Evolutionary conservation across 2,888 invertebrate species (phyloP).

Genomic region (Mythimna albipuncta): DNA sequence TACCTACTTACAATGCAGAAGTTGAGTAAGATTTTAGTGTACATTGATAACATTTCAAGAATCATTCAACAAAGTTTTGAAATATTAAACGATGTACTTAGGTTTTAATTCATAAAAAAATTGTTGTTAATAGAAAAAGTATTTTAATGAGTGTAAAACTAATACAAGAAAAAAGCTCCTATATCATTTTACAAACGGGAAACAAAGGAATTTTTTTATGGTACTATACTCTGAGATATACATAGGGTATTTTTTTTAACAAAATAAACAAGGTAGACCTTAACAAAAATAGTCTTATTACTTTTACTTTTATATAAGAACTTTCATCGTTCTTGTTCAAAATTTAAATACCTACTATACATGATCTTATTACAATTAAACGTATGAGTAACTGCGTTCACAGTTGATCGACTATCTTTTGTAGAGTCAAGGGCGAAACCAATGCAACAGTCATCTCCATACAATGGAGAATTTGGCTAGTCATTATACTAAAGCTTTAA

Average conservation of each 20-base stretch:
- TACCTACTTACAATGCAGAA: no score
- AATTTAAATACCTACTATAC: not conserved
- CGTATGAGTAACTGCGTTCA: conserved; percentile 16
- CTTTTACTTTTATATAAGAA: no score
- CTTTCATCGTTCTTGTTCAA: not conserved
- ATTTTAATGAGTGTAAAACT: no score
- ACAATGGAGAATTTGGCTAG: conserved; percentile 37
- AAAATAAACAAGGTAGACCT: no score
- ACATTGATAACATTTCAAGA: not conserved
- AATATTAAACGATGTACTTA: no score
- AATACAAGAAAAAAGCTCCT: no score
- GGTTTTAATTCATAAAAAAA: no score
- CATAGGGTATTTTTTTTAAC: no score
- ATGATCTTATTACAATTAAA: conserved; percentile 34
- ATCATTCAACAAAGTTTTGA: not conserved
- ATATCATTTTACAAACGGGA: no score
- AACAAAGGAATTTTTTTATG: no score
- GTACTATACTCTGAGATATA: no score
- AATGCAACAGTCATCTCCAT: conserved; percentile 34
- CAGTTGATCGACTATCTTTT: conserved; percentile 22
- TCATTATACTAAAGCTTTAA: not conserved
- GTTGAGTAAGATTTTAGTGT: not conserved
- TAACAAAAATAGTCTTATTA: not conserved
- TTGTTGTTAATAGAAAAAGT: no score
- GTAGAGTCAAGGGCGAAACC: conserved; percentile 26